Conservation (phyloP, 2,113 vertebrate genomes). For the Lophius piscatorius region DNA sequence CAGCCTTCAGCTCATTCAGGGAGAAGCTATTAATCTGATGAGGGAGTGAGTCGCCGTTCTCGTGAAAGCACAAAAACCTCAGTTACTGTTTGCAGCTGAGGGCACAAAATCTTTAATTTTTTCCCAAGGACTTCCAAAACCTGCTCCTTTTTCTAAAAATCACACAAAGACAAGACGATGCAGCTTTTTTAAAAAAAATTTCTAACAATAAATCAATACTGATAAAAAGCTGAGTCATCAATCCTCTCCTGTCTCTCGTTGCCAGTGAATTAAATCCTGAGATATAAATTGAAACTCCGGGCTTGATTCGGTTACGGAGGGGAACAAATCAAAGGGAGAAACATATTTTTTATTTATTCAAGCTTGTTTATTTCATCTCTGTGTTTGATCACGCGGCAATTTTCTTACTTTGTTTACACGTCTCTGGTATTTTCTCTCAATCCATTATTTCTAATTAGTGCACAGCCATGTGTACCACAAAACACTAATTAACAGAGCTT, state of each 20-base stretch:
- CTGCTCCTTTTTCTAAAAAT: no score
- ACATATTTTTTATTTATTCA: no score
- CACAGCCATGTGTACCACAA: conserved; percentile 20
- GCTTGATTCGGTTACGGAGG: conserved; percentile 9
- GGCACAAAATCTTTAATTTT: not conserved
- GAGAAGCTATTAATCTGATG: conserved; percentile 56
- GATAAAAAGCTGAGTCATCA: conserved; percentile 31
- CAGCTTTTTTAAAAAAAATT: conserved; percentile 16
- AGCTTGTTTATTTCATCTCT: no score
- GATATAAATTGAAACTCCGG: conserved; percentile 32
- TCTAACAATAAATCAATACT: conserved; percentile 67
- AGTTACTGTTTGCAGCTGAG: conserved; percentile 12
- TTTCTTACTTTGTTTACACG: not conserved
- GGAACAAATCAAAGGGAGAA: conserved; percentile 11
- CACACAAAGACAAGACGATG: no score
- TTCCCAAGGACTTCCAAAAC: no score
- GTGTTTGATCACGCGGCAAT: no score
- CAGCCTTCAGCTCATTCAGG: conserved; percentile 34
- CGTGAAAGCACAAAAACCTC: conserved; percentile 35
- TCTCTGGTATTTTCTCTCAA: conserved; percentile 20
- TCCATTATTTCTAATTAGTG: conserved; percentile 43
- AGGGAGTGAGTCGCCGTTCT: conserved; percentile 28
- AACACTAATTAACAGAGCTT: conserved; percentile 33
- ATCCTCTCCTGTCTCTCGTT: conserved; percentile 30
- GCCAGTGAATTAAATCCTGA: conserved; percentile 41